Evolutionary conservation across 1,140 invertebrate species (phyloP).

Genomic region (Drosophila lowei): DNA sequence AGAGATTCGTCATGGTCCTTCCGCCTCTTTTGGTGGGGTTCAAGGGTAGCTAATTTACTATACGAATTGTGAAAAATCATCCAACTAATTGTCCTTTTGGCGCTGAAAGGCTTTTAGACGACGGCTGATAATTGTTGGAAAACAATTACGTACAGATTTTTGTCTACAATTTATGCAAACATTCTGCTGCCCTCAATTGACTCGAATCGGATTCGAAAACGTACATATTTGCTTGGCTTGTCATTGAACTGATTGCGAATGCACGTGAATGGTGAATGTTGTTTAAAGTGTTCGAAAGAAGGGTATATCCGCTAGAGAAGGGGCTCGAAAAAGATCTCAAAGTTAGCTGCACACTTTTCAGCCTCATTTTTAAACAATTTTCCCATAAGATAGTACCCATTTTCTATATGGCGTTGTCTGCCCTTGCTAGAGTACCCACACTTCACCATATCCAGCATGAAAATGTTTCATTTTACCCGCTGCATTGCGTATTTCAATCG

Average conservation of each 20-base stretch:
- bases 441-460: neutral
- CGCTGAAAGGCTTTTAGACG: constrained; percentile 40
- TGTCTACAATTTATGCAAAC: constrained; percentile 70
- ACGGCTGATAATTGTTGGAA: constrained; percentile 59
- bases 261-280: constrained; percentile 55
- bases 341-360: too few relatives aligned
- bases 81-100: constrained; percentile 59
- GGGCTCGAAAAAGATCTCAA: too few relatives aligned
- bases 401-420: too few relatives aligned
- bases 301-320: constrained; percentile 1
- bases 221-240: constrained; percentile 63
- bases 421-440: constrained; percentile 21
- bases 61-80: constrained; percentile 74
- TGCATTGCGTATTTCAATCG: constrained; percentile 26
- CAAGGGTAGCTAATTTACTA: constrained; percentile 53
- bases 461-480: constrained; percentile 10
- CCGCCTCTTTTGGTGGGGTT: neutral
- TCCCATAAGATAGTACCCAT: too few relatives aligned
- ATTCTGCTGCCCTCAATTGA: constrained; percentile 46
- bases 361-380: too few relatives aligned
- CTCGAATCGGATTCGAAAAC: constrained; percentile 28
- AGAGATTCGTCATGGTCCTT: constrained; percentile 49
- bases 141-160: constrained; percentile 53
- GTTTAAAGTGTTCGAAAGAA: constrained; percentile 20
- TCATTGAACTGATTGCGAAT: constrained; percentile 68